Evolutionary conservation across 2,888 invertebrate genomes (phyloP).

Genomic region (Phrixothrix hirtus): DNA sequence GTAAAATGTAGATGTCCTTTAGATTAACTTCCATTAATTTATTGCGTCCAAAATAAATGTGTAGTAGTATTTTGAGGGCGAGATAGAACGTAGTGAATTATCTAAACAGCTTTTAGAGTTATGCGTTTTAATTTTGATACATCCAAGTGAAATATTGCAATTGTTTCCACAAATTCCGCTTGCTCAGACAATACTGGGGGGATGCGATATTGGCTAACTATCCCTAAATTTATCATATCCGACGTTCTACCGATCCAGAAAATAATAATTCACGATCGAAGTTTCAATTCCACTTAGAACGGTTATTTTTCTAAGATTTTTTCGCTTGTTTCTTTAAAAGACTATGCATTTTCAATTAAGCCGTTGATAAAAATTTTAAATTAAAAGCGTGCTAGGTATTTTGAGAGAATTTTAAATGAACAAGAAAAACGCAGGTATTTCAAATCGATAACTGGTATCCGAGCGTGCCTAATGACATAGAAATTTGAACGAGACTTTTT

Average conservation of each 20-base stretch:
- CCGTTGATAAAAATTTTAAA: conserved; percentile 3
- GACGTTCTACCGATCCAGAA: background rate
- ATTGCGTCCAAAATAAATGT: conserved; percentile 4
- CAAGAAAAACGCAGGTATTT: background rate
- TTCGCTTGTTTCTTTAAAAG: background rate
- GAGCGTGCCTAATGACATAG: conserved; percentile 3
- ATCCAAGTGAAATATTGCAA: conserved; percentile 9
- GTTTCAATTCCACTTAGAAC: background rate
- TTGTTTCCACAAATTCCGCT: conserved; percentile 10
- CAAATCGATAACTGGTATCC: conserved; percentile 5
- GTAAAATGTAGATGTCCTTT: too few relatives aligned
- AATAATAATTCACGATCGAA: conserved; percentile 1
- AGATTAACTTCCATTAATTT: too few relatives aligned
- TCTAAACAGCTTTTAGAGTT: conserved; percentile 16
- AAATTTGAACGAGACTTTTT: conserved; percentile 2
- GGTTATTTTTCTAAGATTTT: background rate
- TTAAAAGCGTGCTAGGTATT: conserved; percentile 4
- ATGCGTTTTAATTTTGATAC: conserved; percentile 18
- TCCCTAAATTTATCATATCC: conserved; percentile 2
- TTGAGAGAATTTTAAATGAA: conserved; percentile 6
- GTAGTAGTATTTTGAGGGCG: conserved; percentile 1
- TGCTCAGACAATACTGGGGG: conserved; percentile 3
- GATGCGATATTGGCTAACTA: conserved; percentile 9
- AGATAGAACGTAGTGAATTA: conserved; percentile 11
- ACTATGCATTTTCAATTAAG: conserved; percentile 5